Evolutionary conservation across 2,797 vertebrate genomes (phyloP).

Genomic region (Falco berigora): DNA sequence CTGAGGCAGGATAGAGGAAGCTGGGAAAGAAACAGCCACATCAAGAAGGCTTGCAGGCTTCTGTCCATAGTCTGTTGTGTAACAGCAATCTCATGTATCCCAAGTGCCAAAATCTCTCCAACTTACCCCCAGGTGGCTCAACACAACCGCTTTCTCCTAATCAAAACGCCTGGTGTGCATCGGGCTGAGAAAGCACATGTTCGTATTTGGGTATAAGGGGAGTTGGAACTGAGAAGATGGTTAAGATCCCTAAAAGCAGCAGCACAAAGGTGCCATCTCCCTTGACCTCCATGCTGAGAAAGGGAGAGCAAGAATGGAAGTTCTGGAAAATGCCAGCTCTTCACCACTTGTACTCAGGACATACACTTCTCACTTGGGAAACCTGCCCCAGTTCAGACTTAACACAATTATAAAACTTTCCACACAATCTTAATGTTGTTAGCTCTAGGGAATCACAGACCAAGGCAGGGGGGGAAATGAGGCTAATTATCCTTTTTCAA

Average conservation of each 20-base stretch:
- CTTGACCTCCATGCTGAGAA: background rate
- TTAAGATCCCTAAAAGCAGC: background rate
- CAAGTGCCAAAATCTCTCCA: background rate
- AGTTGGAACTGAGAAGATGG: background rate
- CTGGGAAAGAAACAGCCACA: background rate
- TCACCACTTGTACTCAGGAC: background rate
- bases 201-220: background rate
- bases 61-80: background rate
- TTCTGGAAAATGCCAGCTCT: background rate
- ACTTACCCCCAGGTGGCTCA: background rate
- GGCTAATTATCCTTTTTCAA: constrained; percentile 31
- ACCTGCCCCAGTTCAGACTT: constrained; percentile 11
- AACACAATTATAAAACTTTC: background rate
- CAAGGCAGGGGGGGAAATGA: background rate
- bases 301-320: background rate
- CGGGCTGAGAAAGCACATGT: background rate
- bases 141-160: background rate
- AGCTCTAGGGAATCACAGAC: constrained; percentile 19
- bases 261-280: background rate
- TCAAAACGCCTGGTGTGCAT: background rate
- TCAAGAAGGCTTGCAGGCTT: background rate
- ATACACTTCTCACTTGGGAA: background rate
- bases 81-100: background rate
- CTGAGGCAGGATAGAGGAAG: background rate
- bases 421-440: background rate